These are phyloP conservation scores for Formica selysi DNA, from an alignment of 1,140 invertebrate species.

Conservation along the genomic window DNA sequence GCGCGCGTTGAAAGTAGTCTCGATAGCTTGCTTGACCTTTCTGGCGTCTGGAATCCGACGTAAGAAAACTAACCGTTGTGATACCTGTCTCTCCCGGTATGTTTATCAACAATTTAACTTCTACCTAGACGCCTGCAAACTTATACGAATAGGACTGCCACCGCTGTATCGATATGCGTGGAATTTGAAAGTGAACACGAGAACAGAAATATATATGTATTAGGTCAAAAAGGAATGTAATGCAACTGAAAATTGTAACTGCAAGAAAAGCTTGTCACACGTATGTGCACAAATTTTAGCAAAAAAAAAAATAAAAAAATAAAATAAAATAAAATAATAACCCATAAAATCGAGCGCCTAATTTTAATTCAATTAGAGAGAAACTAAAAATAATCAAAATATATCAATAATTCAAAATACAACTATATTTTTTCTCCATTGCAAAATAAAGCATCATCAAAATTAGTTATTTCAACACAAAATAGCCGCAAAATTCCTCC, in stretches of 20 bases:
- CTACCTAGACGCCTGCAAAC: slow-evolving; percentile 35
- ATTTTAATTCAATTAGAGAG: background rate
- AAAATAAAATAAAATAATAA: background rate
- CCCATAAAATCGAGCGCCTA: background rate
- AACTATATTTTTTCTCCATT: background rate
- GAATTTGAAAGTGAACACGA: slow-evolving; percentile 50
- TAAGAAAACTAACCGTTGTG: slow-evolving; percentile 51
- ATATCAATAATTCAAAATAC: background rate
- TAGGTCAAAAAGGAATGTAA: background rate
- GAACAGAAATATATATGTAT: slow-evolving; percentile 9
- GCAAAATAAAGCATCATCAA: background rate
- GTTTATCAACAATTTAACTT: slow-evolving; percentile 60
- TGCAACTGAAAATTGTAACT: background rate
- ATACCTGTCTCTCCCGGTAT: slow-evolving; percentile 42
- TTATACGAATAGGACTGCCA: slow-evolving; percentile 4
- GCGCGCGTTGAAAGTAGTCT: slow-evolving; percentile 54
- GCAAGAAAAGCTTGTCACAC: background rate
- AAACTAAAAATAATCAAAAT: background rate
- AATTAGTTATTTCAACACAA: background rate
- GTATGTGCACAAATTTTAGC: background rate
- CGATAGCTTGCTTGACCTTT: slow-evolving; percentile 61
- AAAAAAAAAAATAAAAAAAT: background rate
- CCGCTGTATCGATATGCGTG: slow-evolving; percentile 20
- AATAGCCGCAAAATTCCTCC: slow-evolving; percentile 11
- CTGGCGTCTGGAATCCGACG: slow-evolving; percentile 51